Base-by-base conservation (phyloP, 1,140 invertebrate genomes). In the Mylabris phalerata region DNA sequence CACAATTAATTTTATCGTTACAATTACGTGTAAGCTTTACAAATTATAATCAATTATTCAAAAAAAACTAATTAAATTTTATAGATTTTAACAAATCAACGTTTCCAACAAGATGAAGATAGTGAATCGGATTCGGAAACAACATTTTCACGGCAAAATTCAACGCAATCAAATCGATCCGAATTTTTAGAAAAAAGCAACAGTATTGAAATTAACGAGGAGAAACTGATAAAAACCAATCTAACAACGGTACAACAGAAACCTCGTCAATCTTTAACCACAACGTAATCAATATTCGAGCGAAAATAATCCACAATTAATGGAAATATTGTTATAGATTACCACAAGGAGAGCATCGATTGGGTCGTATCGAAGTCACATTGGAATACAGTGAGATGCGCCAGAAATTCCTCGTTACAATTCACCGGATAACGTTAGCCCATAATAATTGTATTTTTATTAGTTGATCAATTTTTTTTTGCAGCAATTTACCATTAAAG, bases 361-460 rank as follows among this genome's bases (percentile, higher is more conserved):
- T 89, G 27, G 88, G 91, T 0, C 81, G 87, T 57, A 89, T 95
- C 52, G 85, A 93, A 70, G 67, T 95, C 32, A 89, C 90, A 3
- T 75, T 94, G 11, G 82, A 85, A 44, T 95, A 93, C 75, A 92
- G 87, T 64, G 80, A 84, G 45, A 84, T 84, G 57, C 78, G 90
- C 50, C 89, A 92, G 69, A 85, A 86, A 62, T 77, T 95, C 0
- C 78, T 87, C 48, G 78, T 94, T 44, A 87, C 88, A 9, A 81
- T 95, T 0, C 90, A 94, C 71, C 90, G 90, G 79, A 85, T 93
- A 63, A 80, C 82, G 90, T 93, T 19, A 1, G 19, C 19, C 19
- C 19, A 19, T 19, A 19, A 19, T 19, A 19, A 19, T 19, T 19
- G 19, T 2, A 19, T 1, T 19, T 19, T 19, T 19, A 1, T 13